phyloP scores from a whole-genome alignment of 37 sponge, comb jelly and placozoan genomes.

The Theonella swinhoei region DNA sequence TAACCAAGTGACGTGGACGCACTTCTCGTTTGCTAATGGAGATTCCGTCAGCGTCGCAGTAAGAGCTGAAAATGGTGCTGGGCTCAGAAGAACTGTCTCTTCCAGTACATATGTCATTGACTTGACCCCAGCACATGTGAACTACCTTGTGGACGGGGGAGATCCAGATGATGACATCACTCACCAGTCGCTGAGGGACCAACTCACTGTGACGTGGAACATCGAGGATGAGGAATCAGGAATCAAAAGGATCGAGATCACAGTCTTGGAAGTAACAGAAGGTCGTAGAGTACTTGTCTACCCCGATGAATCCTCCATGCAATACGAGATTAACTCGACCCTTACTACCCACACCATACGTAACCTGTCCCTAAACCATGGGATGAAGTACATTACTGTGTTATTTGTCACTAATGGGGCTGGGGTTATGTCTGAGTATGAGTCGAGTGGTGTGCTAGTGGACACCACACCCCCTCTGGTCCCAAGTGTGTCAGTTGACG shows the following conservation, averaged over 20 bases:
- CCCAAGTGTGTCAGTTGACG: conserved; percentile 28
- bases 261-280: conserved; percentile 50
- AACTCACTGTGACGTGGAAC: conserved; percentile 38
- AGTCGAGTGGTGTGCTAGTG: conserved; percentile 44
- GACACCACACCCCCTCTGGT: conserved; percentile 72
- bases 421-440: conserved; percentile 23
- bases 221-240: conserved; percentile 57
- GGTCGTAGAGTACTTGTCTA: conserved; percentile 24
- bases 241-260: neutral
- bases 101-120: conserved; percentile 57
- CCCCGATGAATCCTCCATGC: conserved; percentile 3
- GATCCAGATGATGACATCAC: conserved; percentile 6
- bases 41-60: conserved; percentile 45
- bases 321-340: neutral
- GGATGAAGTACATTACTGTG: conserved; percentile 32
- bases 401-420: conserved; percentile 67
- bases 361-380: conserved; percentile 21
- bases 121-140: conserved; percentile 58
- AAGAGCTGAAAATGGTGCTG: conserved; percentile 66
- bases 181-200: conserved; percentile 16
- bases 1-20: conserved; percentile 1
- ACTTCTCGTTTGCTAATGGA: conserved; percentile 59
- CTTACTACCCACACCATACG: neutral
- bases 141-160: conserved; percentile 47
- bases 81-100: conserved; percentile 14